These are phyloP conservation scores for Marasmarcha lunaedactyla DNA, from an alignment of 2,888 invertebrate species.

Conservation along the genomic window DNA sequence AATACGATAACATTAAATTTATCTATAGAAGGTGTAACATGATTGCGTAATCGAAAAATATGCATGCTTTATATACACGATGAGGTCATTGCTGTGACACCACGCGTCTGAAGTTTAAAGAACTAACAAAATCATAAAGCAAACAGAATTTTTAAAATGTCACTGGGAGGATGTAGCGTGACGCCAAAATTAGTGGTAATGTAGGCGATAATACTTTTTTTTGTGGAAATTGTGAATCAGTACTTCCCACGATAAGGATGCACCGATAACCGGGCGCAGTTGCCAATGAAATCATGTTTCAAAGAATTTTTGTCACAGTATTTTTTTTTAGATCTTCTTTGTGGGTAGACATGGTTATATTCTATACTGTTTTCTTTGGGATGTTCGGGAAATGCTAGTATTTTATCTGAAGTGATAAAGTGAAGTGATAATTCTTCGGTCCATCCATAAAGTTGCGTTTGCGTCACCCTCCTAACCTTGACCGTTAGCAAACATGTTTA, in stretches of 20 bases:
- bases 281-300: no score
- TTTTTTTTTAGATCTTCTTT: no score
- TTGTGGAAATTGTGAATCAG: neutral
- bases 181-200: conserved; percentile 6
- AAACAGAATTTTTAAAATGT: neutral
- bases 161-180: conserved; percentile 1
- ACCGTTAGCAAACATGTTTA: conserved; percentile 14
- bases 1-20: no score
- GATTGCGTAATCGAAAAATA: conserved; percentile 15
- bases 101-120: no score
- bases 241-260: neutral
- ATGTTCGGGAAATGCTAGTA: no score
- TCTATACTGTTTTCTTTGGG: no score
- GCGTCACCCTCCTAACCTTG: conserved; percentile 22
- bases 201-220: conserved; percentile 1
- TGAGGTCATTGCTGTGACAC: conserved; percentile 24
- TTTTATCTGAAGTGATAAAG: no score
- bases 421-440: no score
- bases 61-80: conserved; percentile 27
- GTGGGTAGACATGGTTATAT: no score
- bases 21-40: neutral
- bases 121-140: neutral
- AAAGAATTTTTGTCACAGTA: no score
- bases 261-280: neutral
- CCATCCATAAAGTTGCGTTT: conserved; percentile 5